These are phyloP conservation scores for Taeniopygia guttata DNA, from an alignment of 2,797 vertebrate species.

Conservation along the genomic window DNA sequence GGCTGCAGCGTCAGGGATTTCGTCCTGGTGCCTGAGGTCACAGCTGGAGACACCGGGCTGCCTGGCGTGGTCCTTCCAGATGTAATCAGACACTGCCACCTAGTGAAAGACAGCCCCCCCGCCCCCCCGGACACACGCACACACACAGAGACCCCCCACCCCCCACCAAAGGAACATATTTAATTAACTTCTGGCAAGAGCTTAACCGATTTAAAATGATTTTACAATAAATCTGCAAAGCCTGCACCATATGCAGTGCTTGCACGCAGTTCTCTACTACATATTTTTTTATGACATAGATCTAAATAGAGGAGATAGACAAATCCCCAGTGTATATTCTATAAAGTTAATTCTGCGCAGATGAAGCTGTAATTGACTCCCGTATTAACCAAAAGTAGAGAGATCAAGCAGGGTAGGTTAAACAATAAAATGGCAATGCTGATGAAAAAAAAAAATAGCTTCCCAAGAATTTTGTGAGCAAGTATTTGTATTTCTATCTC, in stretches of 20 bases:
- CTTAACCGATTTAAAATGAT: conserved; percentile 68
- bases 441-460: conserved; percentile 56
- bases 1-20: not conserved
- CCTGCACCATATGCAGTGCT: conserved; percentile 64
- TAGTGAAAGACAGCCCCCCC: conserved; percentile 74
- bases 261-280: conserved; percentile 40
- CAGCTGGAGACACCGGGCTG: conserved; percentile 53
- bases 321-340: conserved; percentile 74
- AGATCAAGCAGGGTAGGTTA: conserved; percentile 67
- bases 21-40: conserved; percentile 52
- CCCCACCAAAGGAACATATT: conserved; percentile 50
- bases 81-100: conserved; percentile 91
- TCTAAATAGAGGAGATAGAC: conserved; percentile 73
- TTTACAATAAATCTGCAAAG: conserved; percentile 71
- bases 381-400: conserved; percentile 71
- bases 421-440: conserved; percentile 62
- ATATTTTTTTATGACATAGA: conserved; percentile 71
- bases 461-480: not conserved
- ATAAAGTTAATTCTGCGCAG: conserved; percentile 80
- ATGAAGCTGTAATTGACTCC: conserved; percentile 78
- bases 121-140: not conserved
- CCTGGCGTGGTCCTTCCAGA: conserved; percentile 80
- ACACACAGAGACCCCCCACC: not conserved
- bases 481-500: conserved; percentile 47
- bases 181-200: conserved; percentile 76